Evolutionary conservation across 1,140 invertebrate species (phyloP).

Genomic region (Acromyrmex heyeri): DNA sequence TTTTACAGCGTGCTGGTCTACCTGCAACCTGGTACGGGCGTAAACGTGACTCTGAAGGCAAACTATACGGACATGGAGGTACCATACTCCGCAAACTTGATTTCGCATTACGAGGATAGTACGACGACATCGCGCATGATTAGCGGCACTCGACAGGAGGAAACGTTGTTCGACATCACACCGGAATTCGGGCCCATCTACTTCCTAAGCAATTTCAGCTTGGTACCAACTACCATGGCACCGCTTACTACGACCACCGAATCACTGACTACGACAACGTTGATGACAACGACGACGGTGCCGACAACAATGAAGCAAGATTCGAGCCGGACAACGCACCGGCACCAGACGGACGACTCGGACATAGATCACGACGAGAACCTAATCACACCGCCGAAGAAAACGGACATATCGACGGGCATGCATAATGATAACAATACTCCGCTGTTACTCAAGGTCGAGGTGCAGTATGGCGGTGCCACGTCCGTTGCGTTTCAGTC

Average conservation of each 20-base stretch:
- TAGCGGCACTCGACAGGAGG: slow-evolving; percentile 88
- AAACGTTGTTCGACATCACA: slow-evolving; percentile 89
- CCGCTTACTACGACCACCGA: slow-evolving; percentile 91
- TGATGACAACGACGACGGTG: slow-evolving; percentile 86
- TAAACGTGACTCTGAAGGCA: slow-evolving; percentile 92
- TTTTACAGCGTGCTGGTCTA: slow-evolving; percentile 87
- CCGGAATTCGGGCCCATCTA: slow-evolving; percentile 91
- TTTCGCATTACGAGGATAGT: slow-evolving; percentile 90
- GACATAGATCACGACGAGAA: slow-evolving; percentile 79
- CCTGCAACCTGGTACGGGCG: slow-evolving; percentile 91
- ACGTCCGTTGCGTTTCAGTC: slow-evolving; percentile 27
- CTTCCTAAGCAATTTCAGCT: slow-evolving; percentile 90
- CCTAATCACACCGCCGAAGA: slow-evolving; percentile 78
- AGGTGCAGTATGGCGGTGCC: slow-evolving; percentile 57
- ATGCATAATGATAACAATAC: slow-evolving; percentile 81
- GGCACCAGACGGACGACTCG: background rate
- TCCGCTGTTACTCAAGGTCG: slow-evolving; percentile 80
- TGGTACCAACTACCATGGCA: slow-evolving; percentile 92
- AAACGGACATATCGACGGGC: slow-evolving; percentile 72
- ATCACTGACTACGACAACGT: slow-evolving; percentile 89
- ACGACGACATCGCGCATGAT: slow-evolving; percentile 86
- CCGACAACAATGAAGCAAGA: slow-evolving; percentile 42
- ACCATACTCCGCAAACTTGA: slow-evolving; percentile 90
- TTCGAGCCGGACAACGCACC: background rate
- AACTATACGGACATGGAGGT: slow-evolving; percentile 91